Percentiles rank a stretch among this genome's conserved stretches.
These are phyloP conservation scores for Amphilophus citrinellus DNA, from an alignment of 2,113 vertebrate species.

Conservation along the genomic window DNA sequence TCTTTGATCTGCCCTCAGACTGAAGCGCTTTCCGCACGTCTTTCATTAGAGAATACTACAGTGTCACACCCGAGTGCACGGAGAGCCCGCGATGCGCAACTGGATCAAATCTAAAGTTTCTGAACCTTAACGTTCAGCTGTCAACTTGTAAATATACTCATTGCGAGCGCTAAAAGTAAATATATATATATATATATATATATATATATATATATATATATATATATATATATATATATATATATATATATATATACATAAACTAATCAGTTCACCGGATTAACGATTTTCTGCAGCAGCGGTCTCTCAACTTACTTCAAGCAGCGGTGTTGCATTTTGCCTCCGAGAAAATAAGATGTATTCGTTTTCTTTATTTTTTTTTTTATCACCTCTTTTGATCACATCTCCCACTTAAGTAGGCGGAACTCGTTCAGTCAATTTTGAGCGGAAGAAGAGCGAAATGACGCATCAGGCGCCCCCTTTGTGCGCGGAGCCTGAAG, in stretches of 20 bases:
- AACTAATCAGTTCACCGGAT: not conserved
- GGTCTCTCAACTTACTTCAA: not conserved
- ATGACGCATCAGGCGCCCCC: not conserved
- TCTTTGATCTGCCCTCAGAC: not conserved
- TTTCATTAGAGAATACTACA: too few relatives aligned
- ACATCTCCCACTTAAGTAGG: not conserved
- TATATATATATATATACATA: too few relatives aligned
- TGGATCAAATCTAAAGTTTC: not conserved
- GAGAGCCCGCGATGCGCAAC: not conserved
- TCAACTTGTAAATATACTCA: not conserved
- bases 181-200: too few relatives aligned
- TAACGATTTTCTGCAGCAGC: not conserved
- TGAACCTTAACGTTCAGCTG: not conserved
- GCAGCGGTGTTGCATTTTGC: not conserved
- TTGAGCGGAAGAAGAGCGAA: slow-evolving; percentile 7
- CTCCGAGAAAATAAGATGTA: accelerated
- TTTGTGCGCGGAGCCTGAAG: not conserved
- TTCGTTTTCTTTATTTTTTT: too few relatives aligned
- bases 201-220: too few relatives aligned
- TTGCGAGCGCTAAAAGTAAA: too few relatives aligned
- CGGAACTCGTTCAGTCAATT: not conserved
- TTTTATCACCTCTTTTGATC: not conserved
- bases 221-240: too few relatives aligned
- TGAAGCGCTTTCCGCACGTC: not conserved
- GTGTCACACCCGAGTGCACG: too few relatives aligned